Evolutionary conservation across 2,113 vertebrate genomes (phyloP).

Genomic region (Empidonax alnorum): DNA sequence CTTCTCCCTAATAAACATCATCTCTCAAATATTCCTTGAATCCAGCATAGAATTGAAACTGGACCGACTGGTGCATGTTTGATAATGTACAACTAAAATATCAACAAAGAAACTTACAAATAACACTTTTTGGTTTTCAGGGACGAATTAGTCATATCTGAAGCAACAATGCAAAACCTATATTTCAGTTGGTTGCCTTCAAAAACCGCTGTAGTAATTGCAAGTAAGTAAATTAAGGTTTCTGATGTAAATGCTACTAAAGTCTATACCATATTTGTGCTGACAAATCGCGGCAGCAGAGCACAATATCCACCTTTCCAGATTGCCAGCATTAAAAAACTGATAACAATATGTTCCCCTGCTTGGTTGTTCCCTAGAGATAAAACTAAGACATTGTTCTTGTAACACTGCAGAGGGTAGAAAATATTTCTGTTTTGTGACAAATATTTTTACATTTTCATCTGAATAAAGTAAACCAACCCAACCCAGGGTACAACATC

Average conservation of each 20-base stretch:
- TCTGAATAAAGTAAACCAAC: not conserved
- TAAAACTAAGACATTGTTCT: conserved; percentile 3
- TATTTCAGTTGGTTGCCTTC: not conserved
- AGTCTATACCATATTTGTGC: not conserved
- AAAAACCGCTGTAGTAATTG: not conserved
- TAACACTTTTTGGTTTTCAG: not conserved
- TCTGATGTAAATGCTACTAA: conserved; percentile 12
- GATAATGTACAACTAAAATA: not conserved
- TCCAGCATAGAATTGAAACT: not conserved
- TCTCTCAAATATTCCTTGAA: not conserved
- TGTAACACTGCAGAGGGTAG: not conserved
- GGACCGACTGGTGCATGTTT: not conserved
- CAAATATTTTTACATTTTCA: not conserved
- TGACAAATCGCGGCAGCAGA: not conserved
- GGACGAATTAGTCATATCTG: not conserved
- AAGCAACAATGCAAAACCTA: not conserved
- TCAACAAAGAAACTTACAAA: not conserved
- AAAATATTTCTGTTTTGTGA: not conserved
- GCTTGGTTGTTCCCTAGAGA: conserved; percentile 1
- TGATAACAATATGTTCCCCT: not conserved
- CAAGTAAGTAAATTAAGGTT: not conserved
- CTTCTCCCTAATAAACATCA: not conserved
- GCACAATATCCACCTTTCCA: not conserved
- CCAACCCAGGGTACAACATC: not conserved
- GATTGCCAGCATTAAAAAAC: not conserved